Evolutionary conservation across 2,797 vertebrate genomes (phyloP).

Genomic region (Momotus momota): DNA sequence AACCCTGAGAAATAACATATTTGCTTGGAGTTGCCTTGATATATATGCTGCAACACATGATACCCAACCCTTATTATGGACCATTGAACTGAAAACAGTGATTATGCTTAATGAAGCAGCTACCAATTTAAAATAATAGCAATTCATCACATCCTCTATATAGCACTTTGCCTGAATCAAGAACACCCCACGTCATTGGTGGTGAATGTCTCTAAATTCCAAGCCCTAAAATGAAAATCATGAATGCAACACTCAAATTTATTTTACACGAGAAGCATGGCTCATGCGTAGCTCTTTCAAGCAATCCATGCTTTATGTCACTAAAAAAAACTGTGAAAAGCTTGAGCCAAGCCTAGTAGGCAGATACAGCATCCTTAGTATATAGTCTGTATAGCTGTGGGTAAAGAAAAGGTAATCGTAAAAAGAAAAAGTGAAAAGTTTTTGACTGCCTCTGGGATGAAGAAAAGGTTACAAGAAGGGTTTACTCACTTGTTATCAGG

Average conservation of each 20-base stretch:
- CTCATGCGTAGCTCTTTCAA: background rate
- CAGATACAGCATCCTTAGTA: background rate
- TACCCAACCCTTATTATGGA: background rate
- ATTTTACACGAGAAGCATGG: background rate
- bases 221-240: background rate
- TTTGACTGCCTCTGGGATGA: background rate
- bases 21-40: background rate
- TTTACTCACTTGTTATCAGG: background rate
- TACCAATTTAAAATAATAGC: background rate
- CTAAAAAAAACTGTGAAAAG: background rate
- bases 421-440: background rate
- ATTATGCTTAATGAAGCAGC: background rate
- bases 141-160: background rate
- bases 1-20: background rate
- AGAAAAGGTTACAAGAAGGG: background rate
- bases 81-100: background rate
- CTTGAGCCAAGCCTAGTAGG: background rate
- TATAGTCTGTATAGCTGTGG: background rate
- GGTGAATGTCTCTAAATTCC: background rate
- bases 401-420: background rate
- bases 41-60: background rate
- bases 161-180: background rate
- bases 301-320: background rate
- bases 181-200: background rate
- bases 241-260: background rate